Conservation (phyloP, 2,797 vertebrate species). For the Myotis daubentonii region DNA sequence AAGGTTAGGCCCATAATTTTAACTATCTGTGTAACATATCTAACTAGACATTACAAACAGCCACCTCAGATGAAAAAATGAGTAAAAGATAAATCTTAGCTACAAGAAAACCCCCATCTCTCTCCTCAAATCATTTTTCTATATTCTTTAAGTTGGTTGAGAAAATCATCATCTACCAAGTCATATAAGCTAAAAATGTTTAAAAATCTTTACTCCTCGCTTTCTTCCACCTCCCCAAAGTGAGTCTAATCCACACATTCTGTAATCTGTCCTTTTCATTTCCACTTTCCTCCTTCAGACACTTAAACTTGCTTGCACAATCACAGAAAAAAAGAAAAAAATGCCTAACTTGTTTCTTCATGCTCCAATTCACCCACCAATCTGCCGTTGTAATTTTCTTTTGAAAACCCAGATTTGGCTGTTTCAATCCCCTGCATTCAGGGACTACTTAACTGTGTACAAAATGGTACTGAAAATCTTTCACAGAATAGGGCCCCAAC, state of each 20-base stretch:
- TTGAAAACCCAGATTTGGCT: slow-evolving; percentile 54
- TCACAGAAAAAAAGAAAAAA: not conserved
- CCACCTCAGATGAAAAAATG: not conserved
- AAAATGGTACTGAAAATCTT: slow-evolving; percentile 41
- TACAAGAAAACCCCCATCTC: not conserved
- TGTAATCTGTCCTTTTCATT: slow-evolving; percentile 30
- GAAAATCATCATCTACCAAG: not conserved
- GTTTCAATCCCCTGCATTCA: slow-evolving; percentile 10
- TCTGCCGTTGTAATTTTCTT: slow-evolving; percentile 62
- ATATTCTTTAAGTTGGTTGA: not conserved
- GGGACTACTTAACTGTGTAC: not conserved
- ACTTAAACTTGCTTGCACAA: not conserved
- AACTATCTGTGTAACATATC: not conserved
- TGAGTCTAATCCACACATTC: not conserved
- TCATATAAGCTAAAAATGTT: not conserved
- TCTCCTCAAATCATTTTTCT: not conserved
- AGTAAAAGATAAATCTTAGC: not conserved
- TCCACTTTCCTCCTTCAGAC: not conserved
- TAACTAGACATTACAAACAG: not conserved
- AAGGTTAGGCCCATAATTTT: not conserved
- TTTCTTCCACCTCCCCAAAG: not conserved
- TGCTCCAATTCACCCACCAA: slow-evolving; percentile 55
- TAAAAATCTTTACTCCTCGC: slow-evolving; percentile 1
- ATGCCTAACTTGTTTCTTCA: slow-evolving; percentile 44
- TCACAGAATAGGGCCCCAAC: not conserved